Base-by-base conservation (phyloP, 2,888 invertebrate species). In the Chymomyza caudatula region DNA sequence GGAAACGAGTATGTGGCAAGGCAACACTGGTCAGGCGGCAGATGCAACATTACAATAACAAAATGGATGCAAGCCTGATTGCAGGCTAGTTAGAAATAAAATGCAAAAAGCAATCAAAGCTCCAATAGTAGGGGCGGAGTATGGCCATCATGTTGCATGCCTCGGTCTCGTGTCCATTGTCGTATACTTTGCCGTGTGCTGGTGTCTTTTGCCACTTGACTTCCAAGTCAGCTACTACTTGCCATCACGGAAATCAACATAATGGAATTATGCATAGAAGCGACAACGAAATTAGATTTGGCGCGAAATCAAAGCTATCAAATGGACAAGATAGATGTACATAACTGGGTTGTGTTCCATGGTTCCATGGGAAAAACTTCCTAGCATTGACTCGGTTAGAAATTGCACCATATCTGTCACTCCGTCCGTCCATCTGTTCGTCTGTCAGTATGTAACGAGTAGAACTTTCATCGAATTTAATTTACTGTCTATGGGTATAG, bases 81-180 rank as follows among this genome's bases (percentile, higher is more conserved):
- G 13, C 37, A 54, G n/a, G 52, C 54, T 55, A 44, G 62, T 66
- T 68, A 37, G 25, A 68, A 58, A 63, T 58, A 58, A 51, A 70
- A 65, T 65, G 61, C 58, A 52, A 65, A 70, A 70, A 70, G 61
- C 55, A 69, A 69, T 71, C 65, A 65, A 70, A 70, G 0, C 29
- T 37, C 29, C 2, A 11, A 37, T 37, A 37, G 29, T 37, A 2
- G 29, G 29, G 29, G 29, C 29, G 29, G 29, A 37, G 8, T 37
- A 8, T 13, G 29, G 11, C 1, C 29, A 37, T 11, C 29, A 11
- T 37, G 11, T 37, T 37, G 29, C 1, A 3, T 8, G 29, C 29
- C 11, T 11, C 11, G 8, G 29, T 37, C 29, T 37, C 11, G 8
- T 37, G 29, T 37, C 29, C 29, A 4, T 13, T 37, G 29, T 37